phyloP scores from a whole-genome alignment of 2,797 vertebrate species.

The Vultur gryphus region DNA sequence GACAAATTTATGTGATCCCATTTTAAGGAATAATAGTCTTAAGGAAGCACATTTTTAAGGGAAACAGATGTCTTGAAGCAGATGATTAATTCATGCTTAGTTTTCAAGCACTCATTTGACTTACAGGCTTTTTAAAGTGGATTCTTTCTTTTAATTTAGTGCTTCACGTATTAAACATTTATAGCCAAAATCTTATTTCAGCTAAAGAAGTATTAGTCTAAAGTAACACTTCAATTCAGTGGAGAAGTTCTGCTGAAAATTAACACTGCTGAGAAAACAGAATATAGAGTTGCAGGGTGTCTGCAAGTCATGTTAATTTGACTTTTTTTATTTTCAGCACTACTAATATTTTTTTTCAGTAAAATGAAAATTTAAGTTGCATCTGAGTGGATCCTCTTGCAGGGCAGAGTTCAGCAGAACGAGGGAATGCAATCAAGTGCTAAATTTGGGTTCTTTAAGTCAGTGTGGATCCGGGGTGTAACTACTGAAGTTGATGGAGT shows the following conservation, averaged over 20 bases:
- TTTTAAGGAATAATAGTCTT: neutral
- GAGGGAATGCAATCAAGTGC: neutral
- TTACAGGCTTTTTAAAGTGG: neutral
- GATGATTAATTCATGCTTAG: conserved; percentile 7
- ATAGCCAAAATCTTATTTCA: neutral
- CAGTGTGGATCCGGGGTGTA: neutral
- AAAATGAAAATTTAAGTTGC: neutral
- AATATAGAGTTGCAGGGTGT: neutral
- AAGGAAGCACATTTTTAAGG: neutral
- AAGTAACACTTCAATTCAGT: neutral
- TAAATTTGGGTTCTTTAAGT: neutral
- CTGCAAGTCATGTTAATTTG: neutral
- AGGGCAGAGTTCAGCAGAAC: neutral
- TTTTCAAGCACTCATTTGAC: neutral
- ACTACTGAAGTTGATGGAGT: neutral
- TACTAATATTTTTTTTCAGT: neutral
- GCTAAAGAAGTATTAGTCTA: neutral
- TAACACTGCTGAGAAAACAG: neutral
- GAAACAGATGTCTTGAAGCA: conserved; percentile 4
- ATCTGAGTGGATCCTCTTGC: neutral
- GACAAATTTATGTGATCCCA: neutral
- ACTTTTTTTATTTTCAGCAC: neutral
- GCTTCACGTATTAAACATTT: neutral
- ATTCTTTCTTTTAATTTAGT: neutral
- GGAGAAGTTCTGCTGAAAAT: neutral